These are phyloP conservation scores for Trichoplusia ni DNA, from an alignment of 1,140 invertebrate species.

Conservation along the genomic window DNA sequence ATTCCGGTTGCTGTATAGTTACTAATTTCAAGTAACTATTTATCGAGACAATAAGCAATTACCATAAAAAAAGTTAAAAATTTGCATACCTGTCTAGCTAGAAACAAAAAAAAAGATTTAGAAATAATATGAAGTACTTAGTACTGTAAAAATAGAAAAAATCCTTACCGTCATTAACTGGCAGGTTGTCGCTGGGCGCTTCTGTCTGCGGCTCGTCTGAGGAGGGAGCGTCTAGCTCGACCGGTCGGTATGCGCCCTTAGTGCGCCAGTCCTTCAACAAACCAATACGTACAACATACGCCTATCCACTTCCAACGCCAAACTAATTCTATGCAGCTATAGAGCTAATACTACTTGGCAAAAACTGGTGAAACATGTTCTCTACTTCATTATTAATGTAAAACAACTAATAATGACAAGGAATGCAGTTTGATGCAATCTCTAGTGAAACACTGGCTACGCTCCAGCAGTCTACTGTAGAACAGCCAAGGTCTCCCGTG, in stretches of 20 bases:
- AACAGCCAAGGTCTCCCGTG: background rate
- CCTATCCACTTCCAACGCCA: too few species aligned
- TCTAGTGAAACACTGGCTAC: slow-evolving; percentile 8
- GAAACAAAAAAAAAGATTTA: too few species aligned
- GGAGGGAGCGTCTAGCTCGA: slow-evolving; percentile 45
- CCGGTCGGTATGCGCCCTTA: slow-evolving; percentile 69
- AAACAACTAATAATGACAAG: slow-evolving; percentile 1
- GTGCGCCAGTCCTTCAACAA: slow-evolving; percentile 69
- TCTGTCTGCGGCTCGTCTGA: slow-evolving; percentile 45
- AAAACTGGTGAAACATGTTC: too few species aligned
- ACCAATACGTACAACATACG: background rate
- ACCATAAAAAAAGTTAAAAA: too few species aligned
- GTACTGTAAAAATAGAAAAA: too few species aligned
- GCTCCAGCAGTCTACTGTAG: slow-evolving; percentile 4
- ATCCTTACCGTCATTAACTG: slow-evolving; percentile 22
- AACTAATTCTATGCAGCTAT: too few species aligned
- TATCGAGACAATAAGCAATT: too few species aligned
- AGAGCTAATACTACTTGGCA: too few species aligned
- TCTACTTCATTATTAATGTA: background rate
- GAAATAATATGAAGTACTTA: too few species aligned
- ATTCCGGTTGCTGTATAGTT: too few species aligned
- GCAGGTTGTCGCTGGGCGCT: slow-evolving; percentile 33
- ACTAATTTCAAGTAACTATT: too few species aligned
- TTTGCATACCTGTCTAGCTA: too few species aligned
- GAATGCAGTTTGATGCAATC: background rate